Evolutionary conservation across 2,797 vertebrate species (phyloP).

Genomic region (Percopsis omiscomaycus): DNA sequence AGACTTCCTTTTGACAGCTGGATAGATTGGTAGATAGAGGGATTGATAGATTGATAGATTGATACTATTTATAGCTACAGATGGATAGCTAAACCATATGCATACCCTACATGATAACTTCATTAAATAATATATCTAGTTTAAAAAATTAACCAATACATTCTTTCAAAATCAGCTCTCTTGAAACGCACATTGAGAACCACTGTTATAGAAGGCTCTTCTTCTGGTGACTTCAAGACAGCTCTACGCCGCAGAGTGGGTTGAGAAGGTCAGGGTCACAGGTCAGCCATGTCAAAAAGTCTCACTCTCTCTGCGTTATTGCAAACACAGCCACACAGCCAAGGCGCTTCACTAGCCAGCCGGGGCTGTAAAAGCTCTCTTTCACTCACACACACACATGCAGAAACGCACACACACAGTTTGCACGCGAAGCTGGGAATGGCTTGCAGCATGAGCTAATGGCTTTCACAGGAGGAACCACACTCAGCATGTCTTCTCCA

Average conservation of each 20-base stretch:
- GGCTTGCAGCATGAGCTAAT: constrained; percentile 77
- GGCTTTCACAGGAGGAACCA: constrained; percentile 84
- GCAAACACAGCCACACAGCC: constrained; percentile 78
- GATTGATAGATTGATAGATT: too few relatives aligned
- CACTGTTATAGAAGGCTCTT: background rate
- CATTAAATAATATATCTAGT: too few relatives aligned
- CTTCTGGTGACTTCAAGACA: background rate
- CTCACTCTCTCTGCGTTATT: constrained; percentile 74
- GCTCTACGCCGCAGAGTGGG: constrained; percentile 56
- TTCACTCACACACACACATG: constrained; percentile 1
- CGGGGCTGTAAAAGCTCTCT: constrained; percentile 57
- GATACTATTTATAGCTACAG: too few relatives aligned
- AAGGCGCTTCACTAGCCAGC: constrained; percentile 50
- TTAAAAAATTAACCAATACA: too few relatives aligned
- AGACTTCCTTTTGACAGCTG: too few relatives aligned
- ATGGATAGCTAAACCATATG: too few relatives aligned
- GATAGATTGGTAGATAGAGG: too few relatives aligned
- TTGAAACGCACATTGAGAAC: too few relatives aligned
- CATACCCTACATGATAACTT: too few relatives aligned
- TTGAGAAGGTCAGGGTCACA: constrained; percentile 79
- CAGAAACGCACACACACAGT: constrained; percentile 16
- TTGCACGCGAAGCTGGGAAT: constrained; percentile 69
- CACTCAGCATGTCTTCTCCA: constrained; percentile 75
- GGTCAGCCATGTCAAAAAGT: constrained; percentile 73
- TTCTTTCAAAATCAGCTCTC: too few relatives aligned